These are phyloP conservation scores for Peucedramus taeniatus DNA, from an alignment of 2,113 vertebrate genomes.

Conservation along the genomic window DNA sequence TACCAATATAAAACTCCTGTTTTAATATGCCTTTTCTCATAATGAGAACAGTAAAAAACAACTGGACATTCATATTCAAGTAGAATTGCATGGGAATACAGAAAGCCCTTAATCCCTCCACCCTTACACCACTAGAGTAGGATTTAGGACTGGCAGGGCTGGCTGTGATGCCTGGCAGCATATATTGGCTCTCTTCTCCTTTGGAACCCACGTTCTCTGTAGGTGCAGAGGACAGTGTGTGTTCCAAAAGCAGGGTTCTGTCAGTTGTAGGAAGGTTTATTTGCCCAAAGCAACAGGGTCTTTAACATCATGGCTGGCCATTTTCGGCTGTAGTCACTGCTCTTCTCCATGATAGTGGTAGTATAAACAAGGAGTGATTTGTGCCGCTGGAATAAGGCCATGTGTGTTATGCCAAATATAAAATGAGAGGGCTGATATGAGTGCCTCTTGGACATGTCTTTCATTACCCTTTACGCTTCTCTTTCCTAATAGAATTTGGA, in stretches of 20 bases:
- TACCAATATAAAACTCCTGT: not conserved
- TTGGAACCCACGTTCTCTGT: not conserved
- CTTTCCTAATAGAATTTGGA: constrained; percentile 53
- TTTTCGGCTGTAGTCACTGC: not conserved
- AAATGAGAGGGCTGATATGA: constrained; percentile 56
- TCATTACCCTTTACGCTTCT: constrained; percentile 49
- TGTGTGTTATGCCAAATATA: constrained; percentile 42
- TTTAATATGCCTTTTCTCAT: constrained; percentile 13
- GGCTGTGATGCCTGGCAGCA: not conserved
- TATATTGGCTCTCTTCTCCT: not conserved
- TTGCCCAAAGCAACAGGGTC: not conserved
- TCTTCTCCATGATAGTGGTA: not conserved
- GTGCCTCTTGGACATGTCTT: constrained; percentile 61
- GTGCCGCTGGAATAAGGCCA: constrained; percentile 26
- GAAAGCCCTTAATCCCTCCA: not conserved
- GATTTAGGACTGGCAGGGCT: not conserved
- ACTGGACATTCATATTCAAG: not conserved
- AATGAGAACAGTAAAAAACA: not conserved
- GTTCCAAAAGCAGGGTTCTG: not conserved
- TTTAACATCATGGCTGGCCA: not conserved
- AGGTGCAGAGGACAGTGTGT: not conserved
- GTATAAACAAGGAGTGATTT: constrained; percentile 62
- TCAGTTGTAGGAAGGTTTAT: not conserved
- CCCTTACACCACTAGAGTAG: not conserved
- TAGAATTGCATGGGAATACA: not conserved